These are phyloP conservation scores for Bolinopsis microptera DNA, from an alignment of 37 sponge, comb jelly and placozoan species.

Conservation along the genomic window DNA sequence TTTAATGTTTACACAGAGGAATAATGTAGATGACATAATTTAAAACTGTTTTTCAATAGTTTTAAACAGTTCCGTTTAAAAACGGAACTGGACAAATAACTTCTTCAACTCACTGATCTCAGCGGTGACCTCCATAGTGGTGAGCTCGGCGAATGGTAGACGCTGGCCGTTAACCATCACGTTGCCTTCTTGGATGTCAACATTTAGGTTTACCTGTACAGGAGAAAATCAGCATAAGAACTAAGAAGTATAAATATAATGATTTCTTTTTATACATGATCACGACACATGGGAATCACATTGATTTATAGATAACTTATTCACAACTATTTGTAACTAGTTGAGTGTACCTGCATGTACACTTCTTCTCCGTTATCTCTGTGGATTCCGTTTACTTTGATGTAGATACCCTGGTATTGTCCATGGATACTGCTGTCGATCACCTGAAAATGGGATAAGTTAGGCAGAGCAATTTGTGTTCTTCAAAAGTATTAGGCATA, in stretches of 20 bases:
- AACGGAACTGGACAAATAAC: too few species aligned
- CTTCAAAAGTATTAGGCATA: too few species aligned
- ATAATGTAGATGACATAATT: too few species aligned
- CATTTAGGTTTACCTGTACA: conserved; percentile 9
- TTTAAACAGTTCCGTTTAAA: too few species aligned
- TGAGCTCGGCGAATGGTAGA: not conserved
- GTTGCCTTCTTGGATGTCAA: not conserved
- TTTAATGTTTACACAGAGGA: too few species aligned
- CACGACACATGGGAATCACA: too few species aligned
- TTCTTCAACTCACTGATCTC: not conserved
- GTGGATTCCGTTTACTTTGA: conserved; percentile 30
- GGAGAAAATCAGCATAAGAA: not conserved
- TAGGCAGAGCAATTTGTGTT: too few species aligned
- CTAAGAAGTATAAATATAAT: too few species aligned
- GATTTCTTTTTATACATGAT: too few species aligned
- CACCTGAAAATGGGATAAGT: conserved; percentile 32
- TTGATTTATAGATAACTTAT: too few species aligned
- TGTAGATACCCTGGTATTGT: not conserved
- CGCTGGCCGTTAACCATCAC: not conserved
- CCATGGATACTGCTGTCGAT: not conserved
- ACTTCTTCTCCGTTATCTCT: not conserved
- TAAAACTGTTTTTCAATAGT: too few species aligned
- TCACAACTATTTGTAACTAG: too few species aligned
- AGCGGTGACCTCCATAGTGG: not conserved
- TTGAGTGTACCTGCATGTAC: conserved; percentile 20